Base-by-base conservation (phyloP, 2,797 vertebrate species). In the Anableps anableps region DNA sequence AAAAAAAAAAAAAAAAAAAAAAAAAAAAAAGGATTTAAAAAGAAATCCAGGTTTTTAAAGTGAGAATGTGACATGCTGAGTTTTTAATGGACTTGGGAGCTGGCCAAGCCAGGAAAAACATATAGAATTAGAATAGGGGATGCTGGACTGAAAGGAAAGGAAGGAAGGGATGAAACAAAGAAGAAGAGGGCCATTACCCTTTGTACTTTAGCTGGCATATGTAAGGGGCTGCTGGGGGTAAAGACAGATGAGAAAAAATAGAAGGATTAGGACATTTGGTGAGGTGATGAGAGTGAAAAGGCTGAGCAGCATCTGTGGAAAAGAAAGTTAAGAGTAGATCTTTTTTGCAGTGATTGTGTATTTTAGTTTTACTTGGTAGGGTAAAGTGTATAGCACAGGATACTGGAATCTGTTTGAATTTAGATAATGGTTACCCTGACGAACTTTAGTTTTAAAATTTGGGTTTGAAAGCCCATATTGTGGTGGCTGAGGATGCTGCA, bases 81-180 rank as follows among this genome's bases (percentile, higher is more conserved):
- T 77, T 84, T 50, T 91, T 81, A 82, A 85, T 86, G 80, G 86
- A 86, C 86, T 88, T 71, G 8, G 77, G 80, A 76, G 74, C 14
- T 6, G 13, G 76, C 79, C 64, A 83, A 78, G 94, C 93, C 94
- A 95, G 95, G 87, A 93, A 93, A 95, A 95, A 89, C 93, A 94
- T 91, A 89, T 92, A 88, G 86, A 94, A 95, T 92, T 93, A 88
- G 95, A 95, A 94, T 94, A 93, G 89, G 89, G 83, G 85, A 91
- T 90, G 92, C 87, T 89, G 86, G 85, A 83, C 80, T 75, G 41
- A 85, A 86, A 79, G 80, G 48, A 88, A 83, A 86, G 83, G 81
- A 91, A 78, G 82, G 83, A 80, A 83, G 90, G 80, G 86, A 90
- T 85, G 91, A 85, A 90, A 86, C 86, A 84, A 93, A 87, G 91